Conservation (phyloP, 2,888 invertebrate species). For the Tetheella fluctuosa region DNA sequence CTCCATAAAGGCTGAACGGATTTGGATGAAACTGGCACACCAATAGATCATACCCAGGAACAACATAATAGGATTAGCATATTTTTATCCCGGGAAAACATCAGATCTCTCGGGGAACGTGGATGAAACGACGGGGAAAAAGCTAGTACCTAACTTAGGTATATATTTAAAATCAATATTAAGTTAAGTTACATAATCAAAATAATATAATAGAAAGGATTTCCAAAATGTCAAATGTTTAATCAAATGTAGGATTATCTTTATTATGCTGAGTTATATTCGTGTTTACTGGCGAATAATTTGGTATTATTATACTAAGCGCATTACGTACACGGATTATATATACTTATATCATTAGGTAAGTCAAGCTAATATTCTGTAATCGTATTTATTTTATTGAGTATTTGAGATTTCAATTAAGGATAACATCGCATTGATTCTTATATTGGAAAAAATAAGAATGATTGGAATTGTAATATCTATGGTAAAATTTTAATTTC, state of each 20-base stretch:
- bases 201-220: not conserved
- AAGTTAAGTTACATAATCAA: not conserved
- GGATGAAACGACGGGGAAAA: no score
- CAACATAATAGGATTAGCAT: no score
- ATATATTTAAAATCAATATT: not conserved
- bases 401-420: not conserved
- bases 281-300: conserved; percentile 8
- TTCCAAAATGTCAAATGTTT: not conserved
- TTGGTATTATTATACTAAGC: conserved; percentile 4
- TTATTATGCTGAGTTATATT: not conserved
- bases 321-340: not conserved
- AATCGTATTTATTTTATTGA: not conserved
- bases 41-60: no score
- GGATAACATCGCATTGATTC: not conserved
- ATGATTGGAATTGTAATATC: no score
- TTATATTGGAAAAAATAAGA: no score
- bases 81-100: no score
- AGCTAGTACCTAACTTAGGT: no score
- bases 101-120: no score
- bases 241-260: not conserved
- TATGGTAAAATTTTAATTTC: no score
- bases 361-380: not conserved
- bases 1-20: no score
- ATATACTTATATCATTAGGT: not conserved
- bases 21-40: no score